phyloP scores from a whole-genome alignment of 2,888 invertebrate genomes.

The Electrophaes corylata region DNA sequence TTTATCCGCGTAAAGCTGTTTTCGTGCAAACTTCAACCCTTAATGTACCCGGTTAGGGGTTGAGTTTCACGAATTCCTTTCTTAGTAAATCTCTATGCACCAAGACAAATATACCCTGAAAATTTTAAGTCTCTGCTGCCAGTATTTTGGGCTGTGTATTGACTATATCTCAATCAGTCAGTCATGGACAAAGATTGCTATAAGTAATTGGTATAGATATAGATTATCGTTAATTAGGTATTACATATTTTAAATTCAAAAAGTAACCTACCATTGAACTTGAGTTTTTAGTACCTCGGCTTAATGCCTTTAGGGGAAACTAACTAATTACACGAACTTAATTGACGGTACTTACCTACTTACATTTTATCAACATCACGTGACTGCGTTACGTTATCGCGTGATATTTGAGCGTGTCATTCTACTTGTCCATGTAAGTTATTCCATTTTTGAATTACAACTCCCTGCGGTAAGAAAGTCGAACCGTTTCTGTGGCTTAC shows the following conservation, averaged over 20 bases:
- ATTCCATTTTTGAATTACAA: constrained; percentile 27
- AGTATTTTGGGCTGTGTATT: no score
- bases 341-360: constrained; percentile 1
- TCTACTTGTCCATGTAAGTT: constrained; percentile 16
- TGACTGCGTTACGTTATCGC: constrained; percentile 22
- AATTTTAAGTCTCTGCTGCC: no score
- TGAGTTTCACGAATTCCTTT: no score
- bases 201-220: no score
- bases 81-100: no score
- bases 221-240: no score
- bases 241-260: background rate
- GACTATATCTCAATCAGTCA: no score
- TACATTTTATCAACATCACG: constrained; percentile 28
- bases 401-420: constrained; percentile 21
- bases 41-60: no score
- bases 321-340: constrained; percentile 10
- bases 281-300: constrained; percentile 1
- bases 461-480: constrained; percentile 28
- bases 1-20: no score
- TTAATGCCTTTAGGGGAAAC: constrained; percentile 12
- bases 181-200: no score
- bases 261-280: constrained; percentile 5
- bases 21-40: no score
- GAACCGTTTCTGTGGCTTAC: constrained; percentile 42
- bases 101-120: no score